A percentile compares a stretch with the other conserved stretches of the same genome.
phyloP scores from a whole-genome alignment of 2,113 vertebrate species.

The Shinisaurus crocodilurus region DNA sequence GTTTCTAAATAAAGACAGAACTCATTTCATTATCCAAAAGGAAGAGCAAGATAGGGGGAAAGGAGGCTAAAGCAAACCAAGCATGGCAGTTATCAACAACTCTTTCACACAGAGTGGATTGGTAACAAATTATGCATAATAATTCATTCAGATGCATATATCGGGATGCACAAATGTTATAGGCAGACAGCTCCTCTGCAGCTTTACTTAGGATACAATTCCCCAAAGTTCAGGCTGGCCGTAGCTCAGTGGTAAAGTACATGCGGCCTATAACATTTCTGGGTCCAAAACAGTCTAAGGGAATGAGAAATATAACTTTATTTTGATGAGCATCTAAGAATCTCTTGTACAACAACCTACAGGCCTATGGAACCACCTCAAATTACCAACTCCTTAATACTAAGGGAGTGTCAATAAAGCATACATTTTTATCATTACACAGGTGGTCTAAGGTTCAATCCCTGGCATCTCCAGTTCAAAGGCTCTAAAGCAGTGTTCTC shows the following conservation, averaged over 20 bases:
- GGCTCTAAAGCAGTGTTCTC: too few relatives aligned
- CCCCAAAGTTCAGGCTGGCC: neutral
- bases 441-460: neutral
- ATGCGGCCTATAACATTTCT: neutral
- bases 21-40: neutral
- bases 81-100: accelerated
- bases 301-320: too few relatives aligned
- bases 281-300: too few relatives aligned
- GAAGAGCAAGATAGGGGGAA: neutral
- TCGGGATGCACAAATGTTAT: neutral
- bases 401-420: too few relatives aligned
- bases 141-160: neutral
- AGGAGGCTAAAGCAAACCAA: neutral
- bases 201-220: neutral
- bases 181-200: neutral
- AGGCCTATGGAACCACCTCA: too few relatives aligned
- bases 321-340: too few relatives aligned
- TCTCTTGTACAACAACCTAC: too few relatives aligned
- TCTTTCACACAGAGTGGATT: neutral
- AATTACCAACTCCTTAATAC: too few relatives aligned
- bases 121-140: neutral
- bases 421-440: too few relatives aligned
- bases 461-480: neutral
- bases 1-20: slow-evolving; percentile 25
- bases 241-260: neutral